phyloP scores from a whole-genome alignment of 2,797 vertebrate species.

The Channallabes apus region DNA sequence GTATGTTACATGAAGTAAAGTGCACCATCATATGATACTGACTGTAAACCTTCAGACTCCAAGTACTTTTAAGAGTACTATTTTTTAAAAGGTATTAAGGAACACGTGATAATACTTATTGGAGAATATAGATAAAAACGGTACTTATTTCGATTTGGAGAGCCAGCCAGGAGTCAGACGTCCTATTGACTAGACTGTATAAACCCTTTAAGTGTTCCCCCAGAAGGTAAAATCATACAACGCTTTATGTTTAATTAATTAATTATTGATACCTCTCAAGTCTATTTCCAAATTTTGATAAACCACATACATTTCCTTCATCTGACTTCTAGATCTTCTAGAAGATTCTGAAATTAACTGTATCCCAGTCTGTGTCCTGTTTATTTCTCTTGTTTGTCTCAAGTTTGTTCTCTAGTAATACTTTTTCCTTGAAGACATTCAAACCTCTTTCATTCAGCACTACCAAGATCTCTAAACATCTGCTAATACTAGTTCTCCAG shows the following conservation, averaged over 20 bases:
- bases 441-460: background rate
- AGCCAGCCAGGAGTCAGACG: too few relatives aligned
- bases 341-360: background rate
- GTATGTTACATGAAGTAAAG: background rate
- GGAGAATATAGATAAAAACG: background rate
- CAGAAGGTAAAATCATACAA: background rate
- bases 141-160: background rate
- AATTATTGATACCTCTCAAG: background rate
- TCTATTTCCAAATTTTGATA: background rate
- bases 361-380: background rate
- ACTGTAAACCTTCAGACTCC: background rate
- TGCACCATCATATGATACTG: background rate
- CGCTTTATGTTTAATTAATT: too few relatives aligned
- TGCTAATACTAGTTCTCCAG: constrained; percentile 60
- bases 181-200: background rate
- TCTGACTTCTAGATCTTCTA: background rate
- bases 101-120: background rate
- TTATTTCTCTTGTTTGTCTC: background rate
- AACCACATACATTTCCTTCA: background rate
- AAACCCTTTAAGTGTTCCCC: background rate
- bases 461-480: background rate
- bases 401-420: background rate
- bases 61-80: background rate
- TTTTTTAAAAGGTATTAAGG: background rate
- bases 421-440: background rate